Base-by-base conservation (phyloP, 2,113 vertebrate genomes). In the Naja naja region DNA sequence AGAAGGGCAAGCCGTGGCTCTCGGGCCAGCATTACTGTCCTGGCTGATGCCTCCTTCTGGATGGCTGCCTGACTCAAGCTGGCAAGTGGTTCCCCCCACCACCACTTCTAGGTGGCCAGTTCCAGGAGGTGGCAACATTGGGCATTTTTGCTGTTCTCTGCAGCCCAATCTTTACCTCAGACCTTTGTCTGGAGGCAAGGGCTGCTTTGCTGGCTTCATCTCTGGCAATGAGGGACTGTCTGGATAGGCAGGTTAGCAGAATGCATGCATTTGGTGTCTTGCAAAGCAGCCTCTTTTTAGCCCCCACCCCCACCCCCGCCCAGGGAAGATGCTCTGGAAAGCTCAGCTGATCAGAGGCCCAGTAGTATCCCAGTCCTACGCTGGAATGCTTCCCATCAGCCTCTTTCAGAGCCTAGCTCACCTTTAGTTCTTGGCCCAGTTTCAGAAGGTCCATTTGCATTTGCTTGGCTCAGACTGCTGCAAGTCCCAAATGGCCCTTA, bases 341-440 rank as follows among this genome's bases (percentile, higher is more conserved):
- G 30, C 14, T 69, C 30, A n/a, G 64, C 30, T 69, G 30, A 30
- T 5, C 64, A 34, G 64, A 69, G 30, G 30, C 64, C 5, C 11
- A 30, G 27, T 3, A 64, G 58, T 9, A 30, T 64, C 4, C 30
- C 30, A 16, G 60, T 30, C 11, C 27, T 30, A 4, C 10, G 8
- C 10, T 12, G 58, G 27, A 64, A 64, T 3, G 27, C 60, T 4
- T 30, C 64, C 30, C 12, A 4, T 69, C 30, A 5, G 12, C 1
- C 14, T 18, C 5, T 89, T 0, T 3, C 55, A 1, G 27, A 34
- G 9, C 18, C 0, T 86, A 0, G 54, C 30, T 58, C 0, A 2
- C 64, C n/a, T 34, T 0, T 18, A 34, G n/a, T 16, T 74, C 64
- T 74, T 34, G n/a, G 64, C 64, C 64, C 64, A 34, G 11, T 34